Percentiles rank a stretch among this genome's conserved stretches.
phyloP scores from a whole-genome alignment of 1,140 invertebrate species.

The Aethina tumida region DNA sequence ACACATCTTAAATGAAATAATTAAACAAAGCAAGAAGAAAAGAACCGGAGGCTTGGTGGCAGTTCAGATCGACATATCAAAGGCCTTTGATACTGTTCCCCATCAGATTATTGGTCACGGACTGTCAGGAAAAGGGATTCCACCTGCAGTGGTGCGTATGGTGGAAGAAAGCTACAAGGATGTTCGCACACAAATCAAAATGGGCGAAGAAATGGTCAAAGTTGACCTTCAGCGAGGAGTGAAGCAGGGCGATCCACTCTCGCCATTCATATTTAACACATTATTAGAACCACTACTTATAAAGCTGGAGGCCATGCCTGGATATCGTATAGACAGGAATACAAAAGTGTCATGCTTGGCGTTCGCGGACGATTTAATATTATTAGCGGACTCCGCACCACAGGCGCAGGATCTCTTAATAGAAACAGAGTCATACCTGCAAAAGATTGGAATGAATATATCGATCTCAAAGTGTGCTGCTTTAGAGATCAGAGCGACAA shows the following conservation, averaged over 20 bases:
- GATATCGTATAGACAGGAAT: background rate
- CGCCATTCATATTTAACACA: slow-evolving; percentile 33
- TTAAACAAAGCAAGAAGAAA: slow-evolving; percentile 3
- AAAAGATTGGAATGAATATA: slow-evolving; percentile 18
- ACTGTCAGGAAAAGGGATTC: slow-evolving; percentile 8
- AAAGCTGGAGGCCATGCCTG: too few relatives aligned
- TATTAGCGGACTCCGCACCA: slow-evolving; percentile 12
- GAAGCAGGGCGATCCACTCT: slow-evolving; percentile 35
- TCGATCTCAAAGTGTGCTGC: too few relatives aligned
- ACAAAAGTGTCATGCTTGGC: slow-evolving; percentile 16
- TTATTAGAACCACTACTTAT: slow-evolving; percentile 26
- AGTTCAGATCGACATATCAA: slow-evolving; percentile 20
- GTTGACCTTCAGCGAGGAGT: slow-evolving; percentile 28
- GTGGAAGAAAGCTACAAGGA: slow-evolving; percentile 1
- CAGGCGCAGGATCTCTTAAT: slow-evolving; percentile 16
- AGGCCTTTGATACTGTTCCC: slow-evolving; percentile 32
- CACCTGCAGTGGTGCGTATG: slow-evolving; percentile 18
- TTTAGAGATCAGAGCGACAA: slow-evolving; percentile 12
- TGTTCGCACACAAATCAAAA: background rate
- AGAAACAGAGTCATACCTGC: too few relatives aligned
- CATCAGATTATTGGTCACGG: slow-evolving; percentile 15
- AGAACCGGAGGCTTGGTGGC: slow-evolving; percentile 7
- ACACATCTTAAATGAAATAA: slow-evolving; percentile 13
- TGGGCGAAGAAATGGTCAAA: slow-evolving; percentile 1
- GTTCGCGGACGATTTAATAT: slow-evolving; percentile 32